These are phyloP conservation scores for Crotalus horridus DNA, from an alignment of 2,113 vertebrate species.

Conservation along the genomic window DNA sequence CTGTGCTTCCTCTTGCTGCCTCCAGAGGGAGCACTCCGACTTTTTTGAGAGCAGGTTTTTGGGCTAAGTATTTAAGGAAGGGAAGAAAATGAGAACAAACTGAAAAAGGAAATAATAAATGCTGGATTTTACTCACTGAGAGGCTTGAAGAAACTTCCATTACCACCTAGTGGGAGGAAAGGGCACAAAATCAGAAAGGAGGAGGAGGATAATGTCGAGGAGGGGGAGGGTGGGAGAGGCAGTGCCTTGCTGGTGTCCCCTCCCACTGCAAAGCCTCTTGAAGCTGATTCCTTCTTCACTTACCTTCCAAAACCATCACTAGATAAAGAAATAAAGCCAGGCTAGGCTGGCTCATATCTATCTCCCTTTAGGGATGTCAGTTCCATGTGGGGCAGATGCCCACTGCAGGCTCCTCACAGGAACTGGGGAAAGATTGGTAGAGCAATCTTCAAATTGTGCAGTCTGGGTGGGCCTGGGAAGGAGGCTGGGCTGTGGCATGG, in stretches of 20 bases:
- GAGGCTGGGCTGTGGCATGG: neutral
- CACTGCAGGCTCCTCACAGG: slow-evolving; percentile 10
- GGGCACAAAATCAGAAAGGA: neutral
- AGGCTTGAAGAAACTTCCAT: slow-evolving; percentile 19
- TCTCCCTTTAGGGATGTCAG: neutral
- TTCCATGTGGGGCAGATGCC: slow-evolving; percentile 20
- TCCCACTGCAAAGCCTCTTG: neutral
- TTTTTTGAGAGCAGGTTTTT: neutral
- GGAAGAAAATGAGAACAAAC: no score
- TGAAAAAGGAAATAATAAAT: neutral
- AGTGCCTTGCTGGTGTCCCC: neutral
- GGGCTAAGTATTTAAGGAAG: neutral
- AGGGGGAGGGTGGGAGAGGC: neutral
- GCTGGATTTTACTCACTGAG: slow-evolving; percentile 2
- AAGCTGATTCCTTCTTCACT: neutral
- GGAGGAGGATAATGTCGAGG: neutral
- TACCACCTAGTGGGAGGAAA: neutral
- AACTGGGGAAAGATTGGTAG: neutral
- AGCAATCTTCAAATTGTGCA: neutral
- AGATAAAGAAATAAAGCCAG: slow-evolving; percentile 19
- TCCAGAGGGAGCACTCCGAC: neutral
- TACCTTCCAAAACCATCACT: slow-evolving; percentile 2
- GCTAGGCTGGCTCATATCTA: slow-evolving; percentile 22
- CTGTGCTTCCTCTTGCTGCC: neutral
- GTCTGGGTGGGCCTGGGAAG: neutral